phyloP scores from a whole-genome alignment of 30 jellyfish, hydroid and myxozoan genomes.

The Sanderia malayensis region DNA sequence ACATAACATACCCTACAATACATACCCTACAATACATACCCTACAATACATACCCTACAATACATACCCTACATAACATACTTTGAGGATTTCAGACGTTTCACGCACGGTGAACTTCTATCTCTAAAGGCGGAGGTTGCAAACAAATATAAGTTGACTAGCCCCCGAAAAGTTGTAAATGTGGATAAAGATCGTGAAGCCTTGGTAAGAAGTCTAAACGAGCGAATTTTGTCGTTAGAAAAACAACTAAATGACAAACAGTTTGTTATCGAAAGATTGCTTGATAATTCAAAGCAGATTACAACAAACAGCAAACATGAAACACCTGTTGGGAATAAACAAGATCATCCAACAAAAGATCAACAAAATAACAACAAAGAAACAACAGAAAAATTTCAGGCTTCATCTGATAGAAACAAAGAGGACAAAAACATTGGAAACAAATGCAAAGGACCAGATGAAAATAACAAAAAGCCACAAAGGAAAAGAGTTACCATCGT shows the following conservation, averaged over 20 bases:
- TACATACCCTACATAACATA: no score
- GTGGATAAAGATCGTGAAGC: constrained; percentile 6
- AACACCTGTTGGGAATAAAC: background rate
- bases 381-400: background rate
- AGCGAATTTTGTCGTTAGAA: constrained; percentile 5
- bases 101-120: constrained; percentile 6
- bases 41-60: no score
- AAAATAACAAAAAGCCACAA: constrained; percentile 10
- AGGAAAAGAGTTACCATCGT: constrained; percentile 46
- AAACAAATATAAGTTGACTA: background rate
- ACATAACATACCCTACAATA: no score
- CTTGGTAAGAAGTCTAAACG: constrained; percentile 3
- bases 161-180: constrained; percentile 12
- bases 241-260: constrained; percentile 9
- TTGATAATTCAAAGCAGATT: background rate
- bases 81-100: constrained; percentile 6
- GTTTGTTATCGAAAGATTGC: constrained; percentile 14
- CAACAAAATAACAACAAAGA: background rate
- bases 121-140: constrained; percentile 14
- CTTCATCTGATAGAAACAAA: constrained; percentile 2
- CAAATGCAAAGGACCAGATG: constrained; percentile 7
- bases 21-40: no score
- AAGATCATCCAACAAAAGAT: background rate
- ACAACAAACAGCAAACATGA: background rate
- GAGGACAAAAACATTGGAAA: background rate